Conservation (phyloP, 1,140 invertebrate genomes). For the Pseudomyrmex sp. region DNA sequence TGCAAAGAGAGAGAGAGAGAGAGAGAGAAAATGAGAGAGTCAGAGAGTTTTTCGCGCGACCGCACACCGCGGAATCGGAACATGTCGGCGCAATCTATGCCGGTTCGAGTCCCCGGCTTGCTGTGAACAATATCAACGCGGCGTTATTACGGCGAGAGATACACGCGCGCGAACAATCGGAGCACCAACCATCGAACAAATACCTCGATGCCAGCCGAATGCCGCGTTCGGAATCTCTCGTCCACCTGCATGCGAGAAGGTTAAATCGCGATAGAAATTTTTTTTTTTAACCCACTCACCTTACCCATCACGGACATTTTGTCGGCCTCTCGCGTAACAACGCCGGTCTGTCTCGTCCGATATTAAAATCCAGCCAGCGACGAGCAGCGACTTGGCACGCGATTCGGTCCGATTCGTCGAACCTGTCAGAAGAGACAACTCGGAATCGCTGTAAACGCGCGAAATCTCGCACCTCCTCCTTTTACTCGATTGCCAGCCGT, state of each 20-base stretch:
- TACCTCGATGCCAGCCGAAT: no score
- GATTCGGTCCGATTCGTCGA: not conserved
- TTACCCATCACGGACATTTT: slow-evolving; percentile 84
- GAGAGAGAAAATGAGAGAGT: no score
- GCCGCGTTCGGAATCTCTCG: not conserved
- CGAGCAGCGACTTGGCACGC: not conserved
- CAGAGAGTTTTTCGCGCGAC: no score
- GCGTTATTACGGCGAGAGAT: no score
- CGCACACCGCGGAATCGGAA: no score
- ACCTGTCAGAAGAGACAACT: slow-evolving; percentile 64
- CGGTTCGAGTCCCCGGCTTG: no score
- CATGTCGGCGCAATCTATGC: no score
- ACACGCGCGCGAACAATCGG: no score
- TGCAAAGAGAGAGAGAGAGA: no score
- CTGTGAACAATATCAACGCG: no score
- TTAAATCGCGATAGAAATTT: slow-evolving; percentile 34
- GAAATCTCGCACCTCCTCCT: slow-evolving; percentile 81
- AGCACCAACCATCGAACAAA: no score
- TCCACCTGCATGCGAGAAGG: not conserved
- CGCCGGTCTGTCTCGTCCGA: slow-evolving; percentile 8
- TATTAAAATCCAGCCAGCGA: slow-evolving; percentile 31
- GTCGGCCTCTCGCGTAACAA: slow-evolving; percentile 71
- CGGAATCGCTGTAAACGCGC: slow-evolving; percentile 79
- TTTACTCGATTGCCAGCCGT: slow-evolving; percentile 82
- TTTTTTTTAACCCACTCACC: slow-evolving; percentile 72